Conservation (phyloP, 2,888 invertebrate genomes). For the Nemurella pictetii region DNA sequence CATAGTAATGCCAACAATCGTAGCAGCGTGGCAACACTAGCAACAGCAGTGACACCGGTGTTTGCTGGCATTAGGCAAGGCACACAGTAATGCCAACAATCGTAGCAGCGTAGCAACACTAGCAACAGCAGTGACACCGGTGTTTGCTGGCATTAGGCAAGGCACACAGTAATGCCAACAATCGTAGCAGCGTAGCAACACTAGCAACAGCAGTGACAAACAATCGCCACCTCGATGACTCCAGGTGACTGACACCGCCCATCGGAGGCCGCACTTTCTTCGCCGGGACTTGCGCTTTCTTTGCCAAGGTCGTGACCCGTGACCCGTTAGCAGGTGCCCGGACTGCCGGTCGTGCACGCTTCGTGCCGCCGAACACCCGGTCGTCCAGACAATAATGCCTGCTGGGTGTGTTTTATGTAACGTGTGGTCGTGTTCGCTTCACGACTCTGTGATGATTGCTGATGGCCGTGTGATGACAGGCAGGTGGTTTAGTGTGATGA, state of each 20-base stretch:
- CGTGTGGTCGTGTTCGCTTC: too few relatives aligned
- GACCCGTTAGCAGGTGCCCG: neutral
- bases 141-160: too few relatives aligned
- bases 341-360: neutral
- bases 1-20: too few relatives aligned
- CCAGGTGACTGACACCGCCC: neutral
- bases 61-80: too few relatives aligned
- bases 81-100: too few relatives aligned
- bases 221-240: neutral
- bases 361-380: neutral
- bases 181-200: too few relatives aligned
- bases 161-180: too few relatives aligned
- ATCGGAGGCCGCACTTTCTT: neutral
- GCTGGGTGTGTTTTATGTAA: too few relatives aligned
- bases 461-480: neutral
- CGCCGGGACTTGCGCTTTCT: neutral
- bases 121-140: too few relatives aligned
- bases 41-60: too few relatives aligned
- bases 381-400: neutral
- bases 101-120: too few relatives aligned
- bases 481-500: neutral
- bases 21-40: too few relatives aligned
- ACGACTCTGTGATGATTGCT: neutral
- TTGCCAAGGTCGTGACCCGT: conserved; percentile 13
- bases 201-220: neutral